Base-by-base conservation (phyloP, 2,888 invertebrate species). In the Gasteruption jaculator region DNA sequence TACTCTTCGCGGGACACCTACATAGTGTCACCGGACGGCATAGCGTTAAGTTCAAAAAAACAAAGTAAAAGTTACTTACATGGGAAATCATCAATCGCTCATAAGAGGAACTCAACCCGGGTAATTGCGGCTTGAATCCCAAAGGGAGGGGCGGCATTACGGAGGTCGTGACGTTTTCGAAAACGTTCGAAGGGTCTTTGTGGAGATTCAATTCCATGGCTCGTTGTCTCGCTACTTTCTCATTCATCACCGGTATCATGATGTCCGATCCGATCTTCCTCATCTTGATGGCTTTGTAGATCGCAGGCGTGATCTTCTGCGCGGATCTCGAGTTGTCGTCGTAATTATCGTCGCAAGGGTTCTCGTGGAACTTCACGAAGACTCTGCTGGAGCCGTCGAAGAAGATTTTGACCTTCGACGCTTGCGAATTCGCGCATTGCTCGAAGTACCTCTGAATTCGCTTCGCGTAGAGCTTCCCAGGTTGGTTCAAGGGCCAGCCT, bases 221-320 rank as follows among this genome's bases (percentile, higher is more conserved):
- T 18, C 49, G 41, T 15, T 53, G 21, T 27, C 37, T 34, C 1
- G 71, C 61, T 3, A 45, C 41, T 2, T 43, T 45, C 12, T 53
- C 36, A 15, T 48, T 50, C 29, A 84, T 60, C 29, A 83, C 51
- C 1, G 74, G 73, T 38, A 86, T 71, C 8, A 64, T 60, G 20
- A 83, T 72, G 0, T 39, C 39, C 1, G 42, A 29, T 2, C 35
- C 22, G 11, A 30, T 33, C 1, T 80, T 78, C 19, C 85, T 73
- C 63, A 84, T 76, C 65, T 86, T 83, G 0, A 91, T 59, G 0
- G 86, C 82, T 56, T 84, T 82, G 66, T 86, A 89, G 0, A 91
- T 82, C n/a, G 83, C 78, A 14, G 78, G 69, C 4, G 74, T 73
- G 1, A 60, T 49, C 43, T 46, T 71, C 68, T 59, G 77, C 53